Evolutionary conservation across 1,140 invertebrate genomes (phyloP).

Genomic region (Megathymus violae): DNA sequence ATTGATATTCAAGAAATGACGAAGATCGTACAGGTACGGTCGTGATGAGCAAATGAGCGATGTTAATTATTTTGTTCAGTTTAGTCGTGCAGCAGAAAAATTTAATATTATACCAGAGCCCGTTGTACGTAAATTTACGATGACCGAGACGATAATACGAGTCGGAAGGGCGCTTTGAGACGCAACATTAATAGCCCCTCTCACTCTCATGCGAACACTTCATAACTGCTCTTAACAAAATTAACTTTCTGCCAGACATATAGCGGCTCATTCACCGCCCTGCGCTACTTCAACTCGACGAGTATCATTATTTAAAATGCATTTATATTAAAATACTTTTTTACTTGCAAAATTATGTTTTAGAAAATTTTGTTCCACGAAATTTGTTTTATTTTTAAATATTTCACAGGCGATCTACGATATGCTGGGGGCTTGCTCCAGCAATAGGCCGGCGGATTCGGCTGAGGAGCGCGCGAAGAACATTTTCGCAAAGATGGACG

Average conservation of each 20-base stretch:
- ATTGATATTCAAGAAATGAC: constrained; percentile 99
- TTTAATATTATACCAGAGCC: background rate
- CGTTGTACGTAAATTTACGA: background rate
- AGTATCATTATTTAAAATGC: background rate
- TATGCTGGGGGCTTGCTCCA: constrained; percentile 97
- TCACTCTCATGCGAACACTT: constrained; percentile 24
- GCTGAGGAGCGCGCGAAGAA: constrained; percentile 98
- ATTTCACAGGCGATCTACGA: constrained; percentile 97
- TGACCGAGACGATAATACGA: constrained; percentile 1
- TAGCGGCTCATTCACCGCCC: constrained; percentile 8
- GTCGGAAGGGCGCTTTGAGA: constrained; percentile 8
- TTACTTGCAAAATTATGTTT: background rate
- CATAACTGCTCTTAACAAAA: constrained; percentile 29
- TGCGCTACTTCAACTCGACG: constrained; percentile 2
- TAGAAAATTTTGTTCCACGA: too few relatives aligned
- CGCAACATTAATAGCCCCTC: constrained; percentile 16
- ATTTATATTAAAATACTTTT: constrained; percentile 8
- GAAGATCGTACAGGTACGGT: constrained; percentile 93
- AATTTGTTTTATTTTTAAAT: background rate
- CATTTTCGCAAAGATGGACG: constrained; percentile 99
- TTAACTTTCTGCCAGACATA: constrained; percentile 15
- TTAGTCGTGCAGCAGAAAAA: too few relatives aligned
- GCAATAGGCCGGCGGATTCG: constrained; percentile 95
- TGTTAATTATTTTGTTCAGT: too few relatives aligned
- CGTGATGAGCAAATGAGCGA: too few relatives aligned